Percentiles rank a stretch among this genome's conserved stretches.
phyloP scores from a whole-genome alignment of 2,113 vertebrate species.

The Astatotilapia flaviijosephi region DNA sequence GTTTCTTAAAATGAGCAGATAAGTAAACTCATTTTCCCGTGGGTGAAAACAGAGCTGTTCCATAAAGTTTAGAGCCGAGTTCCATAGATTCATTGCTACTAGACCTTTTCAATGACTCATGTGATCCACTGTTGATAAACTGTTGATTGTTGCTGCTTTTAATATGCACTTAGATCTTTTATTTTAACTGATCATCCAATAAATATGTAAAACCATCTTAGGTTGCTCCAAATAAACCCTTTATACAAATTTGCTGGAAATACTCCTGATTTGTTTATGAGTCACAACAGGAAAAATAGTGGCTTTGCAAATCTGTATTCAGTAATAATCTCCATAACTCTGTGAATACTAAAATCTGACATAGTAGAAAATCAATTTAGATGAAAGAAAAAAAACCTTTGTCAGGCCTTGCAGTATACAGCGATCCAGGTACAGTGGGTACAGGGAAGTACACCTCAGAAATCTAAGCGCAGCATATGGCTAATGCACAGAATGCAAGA shows the following conservation, averaged over 20 bases:
- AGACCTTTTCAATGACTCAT: neutral
- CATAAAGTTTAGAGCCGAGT: neutral
- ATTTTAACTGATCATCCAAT: neutral
- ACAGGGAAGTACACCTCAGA: neutral
- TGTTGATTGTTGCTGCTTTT: neutral
- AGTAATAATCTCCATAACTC: neutral
- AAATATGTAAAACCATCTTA: neutral
- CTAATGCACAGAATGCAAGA: slow-evolving; percentile 43
- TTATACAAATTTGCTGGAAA: neutral
- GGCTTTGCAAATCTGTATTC: neutral
- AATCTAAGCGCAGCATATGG: neutral
- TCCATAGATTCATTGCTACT: neutral
- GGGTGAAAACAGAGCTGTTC: neutral
- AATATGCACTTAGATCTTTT: neutral
- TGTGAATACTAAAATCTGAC: neutral
- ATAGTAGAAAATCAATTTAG: neutral
- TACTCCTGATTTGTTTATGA: neutral
- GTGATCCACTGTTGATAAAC: neutral
- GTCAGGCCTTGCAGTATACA: neutral
- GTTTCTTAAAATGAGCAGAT: neutral
- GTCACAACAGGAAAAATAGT: neutral
- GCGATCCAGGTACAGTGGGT: neutral
- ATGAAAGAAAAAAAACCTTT: neutral
- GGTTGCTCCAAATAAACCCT: neutral
- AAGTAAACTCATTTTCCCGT: neutral